Conservation (phyloP, 2,113 vertebrate genomes). For the Forbesichthys agassizii region DNA sequence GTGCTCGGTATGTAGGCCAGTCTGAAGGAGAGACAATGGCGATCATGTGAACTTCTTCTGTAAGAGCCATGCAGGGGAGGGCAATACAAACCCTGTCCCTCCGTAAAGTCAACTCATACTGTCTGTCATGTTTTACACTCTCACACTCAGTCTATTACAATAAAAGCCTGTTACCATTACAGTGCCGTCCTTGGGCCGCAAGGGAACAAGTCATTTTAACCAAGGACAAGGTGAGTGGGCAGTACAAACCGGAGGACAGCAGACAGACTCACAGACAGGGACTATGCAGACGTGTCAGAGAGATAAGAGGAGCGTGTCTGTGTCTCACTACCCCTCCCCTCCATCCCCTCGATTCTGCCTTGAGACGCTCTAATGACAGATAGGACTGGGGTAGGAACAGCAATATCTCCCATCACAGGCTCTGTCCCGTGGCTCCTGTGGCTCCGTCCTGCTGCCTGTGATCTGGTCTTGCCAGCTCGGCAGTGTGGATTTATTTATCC, state of each 20-base stretch:
- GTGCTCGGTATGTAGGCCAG: conserved; percentile 46
- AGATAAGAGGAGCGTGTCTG: conserved; percentile 7
- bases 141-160: neutral
- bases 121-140: no score
- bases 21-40: conserved; percentile 27
- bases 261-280: conserved; percentile 5
- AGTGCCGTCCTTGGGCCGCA: conserved; percentile 6
- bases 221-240: conserved; percentile 19
- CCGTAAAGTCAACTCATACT: no score
- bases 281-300: conserved; percentile 15
- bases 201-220: conserved; percentile 17
- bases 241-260: conserved; percentile 18
- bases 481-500: conserved; percentile 57
- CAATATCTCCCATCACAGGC: conserved; percentile 2
- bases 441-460: conserved; percentile 21
- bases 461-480: conserved; percentile 20
- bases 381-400: conserved; percentile 19
- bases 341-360: conserved; percentile 16
- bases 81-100: neutral
- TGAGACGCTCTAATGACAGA: conserved; percentile 38
- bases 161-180: conserved; percentile 14
- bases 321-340: conserved; percentile 10
- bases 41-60: neutral
- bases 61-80: conserved; percentile 15
- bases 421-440: neutral